Evolutionary conservation across 2,113 vertebrate species (phyloP), one percentile per base, ranked within the genome.

Genomic region (Gambusia affinis): DNA sequence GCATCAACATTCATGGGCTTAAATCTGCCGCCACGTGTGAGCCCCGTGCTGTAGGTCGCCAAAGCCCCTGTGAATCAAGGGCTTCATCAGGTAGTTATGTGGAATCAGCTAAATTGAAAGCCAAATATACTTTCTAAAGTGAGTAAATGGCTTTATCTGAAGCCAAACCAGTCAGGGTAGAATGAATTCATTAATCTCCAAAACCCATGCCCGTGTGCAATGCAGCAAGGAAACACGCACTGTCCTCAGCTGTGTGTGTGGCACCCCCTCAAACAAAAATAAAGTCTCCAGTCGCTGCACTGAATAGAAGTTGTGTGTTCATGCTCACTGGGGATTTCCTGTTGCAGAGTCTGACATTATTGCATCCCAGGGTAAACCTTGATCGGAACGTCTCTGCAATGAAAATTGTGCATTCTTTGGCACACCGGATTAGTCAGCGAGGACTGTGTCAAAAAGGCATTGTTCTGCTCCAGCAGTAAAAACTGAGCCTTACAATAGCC

Each of bases 291-390:
- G 81, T 77, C 17, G 17, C 81, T 76, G 63, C 27, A 66, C 47
- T 87, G 88, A 89, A 88, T 82, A 61, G 68, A n/a, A 79, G 78
- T 83, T 86, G 88, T 90, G 88, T 82, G 88, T 81, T 87, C 64
- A 30, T 72, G 84, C 82, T 86, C 78, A 75, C 77, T 19, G 15
- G 73, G 81, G 89, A 92, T 92, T 92, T 91, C 90, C 88, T 92
- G 87, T 60, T 79, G 88, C 85, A 84, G 81, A 72, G 85, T 82
- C 90, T 80, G 76, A 64, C 61, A 29, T 77, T 86, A 84, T 80
- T 88, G 86, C 73, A 24, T 71, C 72, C 79, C 8, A 30, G 72
- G 77, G 68, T 87, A 79, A 85, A 78, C 70, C 79, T 77, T 3
- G 72, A 80, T 82, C 81, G 67, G 72, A 73, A 85, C 82, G 83